Evolutionary conservation across 1,140 invertebrate species (phyloP).

Genomic region (Trichonephila clavata): DNA sequence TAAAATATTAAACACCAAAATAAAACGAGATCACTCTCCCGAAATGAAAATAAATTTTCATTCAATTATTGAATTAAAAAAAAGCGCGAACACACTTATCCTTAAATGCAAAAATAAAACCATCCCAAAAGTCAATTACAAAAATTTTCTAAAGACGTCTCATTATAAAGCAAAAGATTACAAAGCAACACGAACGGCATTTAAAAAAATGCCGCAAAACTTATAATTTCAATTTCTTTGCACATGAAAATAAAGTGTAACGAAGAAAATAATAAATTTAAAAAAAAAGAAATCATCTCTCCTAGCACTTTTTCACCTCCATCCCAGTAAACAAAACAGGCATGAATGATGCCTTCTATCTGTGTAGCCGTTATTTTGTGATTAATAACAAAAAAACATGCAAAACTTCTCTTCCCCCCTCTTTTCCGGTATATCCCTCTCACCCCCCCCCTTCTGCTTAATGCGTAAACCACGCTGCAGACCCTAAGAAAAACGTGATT

Average conservation of each 20-base stretch:
- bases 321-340: conserved; percentile 44
- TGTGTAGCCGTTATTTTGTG: conserved; percentile 56
- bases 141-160: conserved; percentile 1
- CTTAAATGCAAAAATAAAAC: too few relatives aligned
- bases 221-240: conserved; percentile 41
- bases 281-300: neutral
- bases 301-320: neutral
- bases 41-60: too few relatives aligned
- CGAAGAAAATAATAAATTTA: neutral
- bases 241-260: neutral
- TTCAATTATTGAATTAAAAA: too few relatives aligned
- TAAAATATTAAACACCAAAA: too few relatives aligned
- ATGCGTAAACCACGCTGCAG: conserved; percentile 42
- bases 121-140: too few relatives aligned
- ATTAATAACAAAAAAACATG: conserved; percentile 62
- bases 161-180: conserved; percentile 2
- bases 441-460: neutral
- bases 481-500: conserved; percentile 60
- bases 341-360: conserved; percentile 52
- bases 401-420: conserved; percentile 34
- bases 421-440: conserved; percentile 21
- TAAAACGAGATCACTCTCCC: too few relatives aligned
- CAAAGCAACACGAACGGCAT: neutral
- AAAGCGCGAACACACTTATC: too few relatives aligned
- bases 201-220: conserved; percentile 31